A percentile compares a stretch with the other conserved stretches of the same genome.
These are phyloP conservation scores for Pyrrhosoma nymphula DNA, from an alignment of 2,888 invertebrate genomes.

Conservation along the genomic window DNA sequence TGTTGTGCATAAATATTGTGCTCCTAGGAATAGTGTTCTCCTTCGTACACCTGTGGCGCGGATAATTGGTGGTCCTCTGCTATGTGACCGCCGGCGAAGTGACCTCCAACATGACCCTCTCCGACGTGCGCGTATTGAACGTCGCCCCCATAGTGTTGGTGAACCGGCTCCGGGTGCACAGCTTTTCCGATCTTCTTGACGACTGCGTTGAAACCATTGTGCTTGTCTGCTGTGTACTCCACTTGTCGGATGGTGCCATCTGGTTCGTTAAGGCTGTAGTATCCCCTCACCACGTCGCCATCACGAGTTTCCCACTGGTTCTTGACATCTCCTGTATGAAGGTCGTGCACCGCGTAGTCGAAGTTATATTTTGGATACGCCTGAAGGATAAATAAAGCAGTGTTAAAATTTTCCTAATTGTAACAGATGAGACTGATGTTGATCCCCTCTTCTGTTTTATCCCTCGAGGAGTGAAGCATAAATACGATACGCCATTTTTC, in stretches of 20 bases:
- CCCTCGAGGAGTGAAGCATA: too few relatives aligned
- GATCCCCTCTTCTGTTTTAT: too few relatives aligned
- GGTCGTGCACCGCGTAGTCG: slow-evolving; percentile 8
- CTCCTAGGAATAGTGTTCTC: neutral
- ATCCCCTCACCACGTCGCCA: neutral
- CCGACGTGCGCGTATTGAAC: neutral
- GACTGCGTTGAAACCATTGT: slow-evolving; percentile 7
- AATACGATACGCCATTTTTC: too few relatives aligned
- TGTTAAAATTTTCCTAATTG: too few relatives aligned
- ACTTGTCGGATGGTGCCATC: neutral
- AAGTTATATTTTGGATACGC: slow-evolving; percentile 4
- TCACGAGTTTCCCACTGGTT: neutral
- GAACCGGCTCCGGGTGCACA: neutral
- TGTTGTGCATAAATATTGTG: neutral
- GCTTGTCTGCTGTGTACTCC: neutral
- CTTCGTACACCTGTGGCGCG: neutral
- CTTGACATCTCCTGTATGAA: neutral
- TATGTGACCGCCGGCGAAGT: neutral
- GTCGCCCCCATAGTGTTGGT: neutral
- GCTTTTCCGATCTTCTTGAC: neutral
- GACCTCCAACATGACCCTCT: neutral
- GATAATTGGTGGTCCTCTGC: neutral
- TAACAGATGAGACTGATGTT: too few relatives aligned
- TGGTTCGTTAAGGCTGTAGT: neutral
- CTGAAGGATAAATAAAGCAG: neutral